Evolutionary conservation across 2,113 vertebrate species (phyloP).

Genomic region (Hassar affinis): DNA sequence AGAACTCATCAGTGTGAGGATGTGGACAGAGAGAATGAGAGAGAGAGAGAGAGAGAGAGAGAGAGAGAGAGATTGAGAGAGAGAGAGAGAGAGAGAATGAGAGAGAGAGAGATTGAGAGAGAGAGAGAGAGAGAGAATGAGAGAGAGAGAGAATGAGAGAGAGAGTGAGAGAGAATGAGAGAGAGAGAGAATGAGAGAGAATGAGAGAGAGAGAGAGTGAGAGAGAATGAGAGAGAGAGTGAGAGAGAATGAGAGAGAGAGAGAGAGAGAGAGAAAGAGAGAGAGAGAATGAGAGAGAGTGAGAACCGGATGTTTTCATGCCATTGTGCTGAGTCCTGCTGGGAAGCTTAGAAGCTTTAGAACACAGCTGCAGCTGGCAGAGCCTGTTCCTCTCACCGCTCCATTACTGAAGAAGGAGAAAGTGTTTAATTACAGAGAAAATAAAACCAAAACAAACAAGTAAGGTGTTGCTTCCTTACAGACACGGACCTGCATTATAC

Average conservation of each 20-base stretch:
- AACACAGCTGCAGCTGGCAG: slow-evolving; percentile 6
- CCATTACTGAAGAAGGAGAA: slow-evolving; percentile 7
- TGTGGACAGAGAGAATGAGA: slow-evolving; percentile 20
- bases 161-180: too few species aligned
- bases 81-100: not conserved
- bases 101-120: not conserved
- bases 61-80: slow-evolving; percentile 34
- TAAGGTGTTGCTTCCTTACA: slow-evolving; percentile 14
- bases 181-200: too few species aligned
- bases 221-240: not conserved
- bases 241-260: not conserved
- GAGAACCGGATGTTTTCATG: slow-evolving; percentile 20
- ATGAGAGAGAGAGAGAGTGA: too few species aligned
- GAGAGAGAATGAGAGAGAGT: not conserved
- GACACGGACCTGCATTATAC: not conserved
- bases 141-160: too few species aligned
- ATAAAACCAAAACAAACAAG: slow-evolving; percentile 7
- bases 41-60: slow-evolving; percentile 25
- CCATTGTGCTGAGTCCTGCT: slow-evolving; percentile 1
- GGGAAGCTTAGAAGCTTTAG: slow-evolving; percentile 15
- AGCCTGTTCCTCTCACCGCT: slow-evolving; percentile 19
- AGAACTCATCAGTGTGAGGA: slow-evolving; percentile 33
- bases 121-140: too few species aligned
- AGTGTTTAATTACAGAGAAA: not conserved
- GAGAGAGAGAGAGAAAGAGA: not conserved